Base-by-base conservation (phyloP, 2,797 vertebrate species). In the Melanotaenia trifasciata region DNA sequence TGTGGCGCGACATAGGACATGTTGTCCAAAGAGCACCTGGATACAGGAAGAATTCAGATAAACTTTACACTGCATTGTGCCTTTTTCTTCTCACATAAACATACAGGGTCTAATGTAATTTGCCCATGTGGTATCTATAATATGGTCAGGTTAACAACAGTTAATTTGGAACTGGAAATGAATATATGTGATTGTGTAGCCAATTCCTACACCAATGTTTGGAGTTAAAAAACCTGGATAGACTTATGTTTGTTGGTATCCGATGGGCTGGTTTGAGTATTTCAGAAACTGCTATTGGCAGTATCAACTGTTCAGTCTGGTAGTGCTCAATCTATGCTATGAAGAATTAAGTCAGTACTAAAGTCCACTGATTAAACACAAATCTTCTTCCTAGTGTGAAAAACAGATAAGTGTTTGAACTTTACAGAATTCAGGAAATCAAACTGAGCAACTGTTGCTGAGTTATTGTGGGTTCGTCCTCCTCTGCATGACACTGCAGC, bases 1-100 rank as follows among this genome's bases (percentile, higher is more conserved):
- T 50, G 73, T 68, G 86, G 76, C 9, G 60, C 80, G 58, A 28
- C 74, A 65, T 40, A 24, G 73, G 65, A 74, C 83, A 76, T 70
- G 83, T 78, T 74, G 84, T 81, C 81, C 70, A 47, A 45, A 76
- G 47, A 67, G 67, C 84, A 86, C 84, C 85, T 88, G 84, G 71
- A 84, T 75, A 18, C 56, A 3, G 69, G 24, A 73, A 76, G 56
- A 69, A 66, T 18, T 9, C 10, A 3, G 45, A 70, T 63, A 32
- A 43, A 58, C 6, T 58, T 54, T 30, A 45, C 28, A 26, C 22
- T 53, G 50, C 50, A 53, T 26, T 12, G n/a, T 26, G 14, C 45
- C n/a, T n/a, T 12, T 50, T 50, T 50, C n/a, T 22, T 50, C 16
- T 43, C 3, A 4, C n/a, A 22, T 22, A 50, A 4, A 22, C n/a